A percentile compares a stretch with the other conserved stretches of the same genome.
Evolutionary conservation across 2,113 vertebrate species (phyloP).

Genomic region (Glaucidium brasilianum): DNA sequence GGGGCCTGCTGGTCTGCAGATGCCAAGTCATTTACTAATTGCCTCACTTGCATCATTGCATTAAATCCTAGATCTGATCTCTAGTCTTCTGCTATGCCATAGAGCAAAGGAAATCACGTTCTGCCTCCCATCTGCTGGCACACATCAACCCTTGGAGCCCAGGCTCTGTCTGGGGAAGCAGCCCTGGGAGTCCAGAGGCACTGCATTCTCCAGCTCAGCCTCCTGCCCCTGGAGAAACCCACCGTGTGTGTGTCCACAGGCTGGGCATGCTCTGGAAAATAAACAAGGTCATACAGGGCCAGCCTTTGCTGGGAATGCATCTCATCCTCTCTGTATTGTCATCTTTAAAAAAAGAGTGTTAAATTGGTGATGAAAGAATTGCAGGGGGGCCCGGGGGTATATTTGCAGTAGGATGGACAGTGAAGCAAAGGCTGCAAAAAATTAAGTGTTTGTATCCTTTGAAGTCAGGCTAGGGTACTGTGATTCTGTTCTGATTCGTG

Average conservation of each 20-base stretch:
- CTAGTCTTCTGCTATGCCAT: neutral
- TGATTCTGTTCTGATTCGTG: slow-evolving; percentile 7
- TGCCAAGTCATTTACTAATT: slow-evolving; percentile 23
- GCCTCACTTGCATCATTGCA: neutral
- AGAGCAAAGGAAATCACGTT: neutral
- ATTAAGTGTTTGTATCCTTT: slow-evolving; percentile 1
- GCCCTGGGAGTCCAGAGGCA: neutral
- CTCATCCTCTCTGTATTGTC: neutral
- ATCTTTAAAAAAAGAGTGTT: neutral
- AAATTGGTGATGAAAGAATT: neutral
- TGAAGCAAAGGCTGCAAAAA: slow-evolving; percentile 18
- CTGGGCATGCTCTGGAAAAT: neutral
- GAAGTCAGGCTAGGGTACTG: slow-evolving; percentile 18
- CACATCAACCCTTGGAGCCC: neutral
- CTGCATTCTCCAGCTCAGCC: neutral
- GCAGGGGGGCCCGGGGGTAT: neutral
- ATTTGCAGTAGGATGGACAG: slow-evolving; percentile 16
- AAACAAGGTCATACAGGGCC: neutral
- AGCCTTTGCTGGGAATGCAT: neutral
- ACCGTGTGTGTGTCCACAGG: neutral
- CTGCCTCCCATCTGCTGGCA: neutral
- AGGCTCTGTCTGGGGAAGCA: neutral
- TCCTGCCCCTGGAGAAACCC: neutral
- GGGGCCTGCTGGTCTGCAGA: slow-evolving; percentile 29
- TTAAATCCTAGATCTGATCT: neutral